phyloP scores from a whole-genome alignment of 2,797 vertebrate species.

The Smutsia temminckii region DNA sequence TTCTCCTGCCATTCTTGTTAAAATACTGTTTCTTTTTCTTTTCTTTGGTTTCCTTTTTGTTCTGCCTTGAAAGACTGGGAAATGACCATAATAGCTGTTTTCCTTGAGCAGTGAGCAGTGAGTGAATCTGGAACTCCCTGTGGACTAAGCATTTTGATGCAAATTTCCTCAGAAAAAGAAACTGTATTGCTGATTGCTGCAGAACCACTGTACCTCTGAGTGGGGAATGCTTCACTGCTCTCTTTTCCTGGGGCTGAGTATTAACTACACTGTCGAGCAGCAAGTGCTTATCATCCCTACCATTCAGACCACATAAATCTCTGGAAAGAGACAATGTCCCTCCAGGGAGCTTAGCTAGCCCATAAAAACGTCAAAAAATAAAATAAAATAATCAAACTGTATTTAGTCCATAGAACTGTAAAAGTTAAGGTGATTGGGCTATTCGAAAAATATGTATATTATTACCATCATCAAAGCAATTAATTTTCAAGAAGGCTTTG shows the following conservation, averaged over 20 bases:
- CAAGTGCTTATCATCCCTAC: constrained; percentile 78
- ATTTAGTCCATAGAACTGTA: constrained; percentile 72
- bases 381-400: constrained; percentile 64
- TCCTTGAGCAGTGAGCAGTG: constrained; percentile 69
- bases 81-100: constrained; percentile 76
- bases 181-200: constrained; percentile 72
- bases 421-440: constrained; percentile 44
- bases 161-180: constrained; percentile 78
- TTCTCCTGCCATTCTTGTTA: neutral
- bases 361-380: constrained; percentile 72
- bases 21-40: neutral
- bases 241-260: constrained; percentile 78
- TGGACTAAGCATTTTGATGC: constrained; percentile 73
- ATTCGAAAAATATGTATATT: constrained; percentile 62
- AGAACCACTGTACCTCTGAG: constrained; percentile 65
- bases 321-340: constrained; percentile 80
- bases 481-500: constrained; percentile 21
- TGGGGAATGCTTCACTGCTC: constrained; percentile 77
- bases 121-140: constrained; percentile 53
- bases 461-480: neutral
- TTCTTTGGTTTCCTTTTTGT: constrained; percentile 50
- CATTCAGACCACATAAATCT: constrained; percentile 80
- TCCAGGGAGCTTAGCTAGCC: constrained; percentile 73
- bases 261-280: constrained; percentile 83
- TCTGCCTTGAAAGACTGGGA: constrained; percentile 59